Evolutionary conservation across 2,113 vertebrate genomes (phyloP).

Genomic region (Gallinago media): DNA sequence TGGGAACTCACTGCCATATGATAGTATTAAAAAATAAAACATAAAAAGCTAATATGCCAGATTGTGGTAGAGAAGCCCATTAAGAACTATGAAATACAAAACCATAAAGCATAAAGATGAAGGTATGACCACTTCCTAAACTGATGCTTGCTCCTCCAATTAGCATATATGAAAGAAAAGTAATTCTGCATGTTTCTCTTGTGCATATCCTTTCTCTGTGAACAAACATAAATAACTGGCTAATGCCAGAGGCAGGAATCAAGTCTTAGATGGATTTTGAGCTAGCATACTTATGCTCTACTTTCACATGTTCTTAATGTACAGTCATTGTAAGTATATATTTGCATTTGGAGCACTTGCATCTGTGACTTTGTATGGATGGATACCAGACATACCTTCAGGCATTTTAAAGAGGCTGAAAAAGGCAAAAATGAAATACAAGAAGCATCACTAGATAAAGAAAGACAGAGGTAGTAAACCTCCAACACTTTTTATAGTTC

Average conservation of each 20-base stretch:
- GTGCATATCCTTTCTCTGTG: not conserved
- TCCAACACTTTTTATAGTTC: not conserved
- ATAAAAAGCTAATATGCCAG: not conserved
- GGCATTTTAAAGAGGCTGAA: not conserved
- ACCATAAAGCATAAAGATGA: not conserved
- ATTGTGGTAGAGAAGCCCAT: not conserved
- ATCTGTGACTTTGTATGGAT: not conserved
- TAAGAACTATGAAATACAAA: conserved; percentile 14
- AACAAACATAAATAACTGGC: not conserved
- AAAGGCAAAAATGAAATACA: not conserved
- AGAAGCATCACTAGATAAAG: not conserved
- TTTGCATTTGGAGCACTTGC: not conserved
- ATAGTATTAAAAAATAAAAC: not conserved
- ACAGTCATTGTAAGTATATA: not conserved
- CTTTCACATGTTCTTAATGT: not conserved
- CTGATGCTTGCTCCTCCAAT: not conserved
- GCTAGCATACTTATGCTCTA: not conserved
- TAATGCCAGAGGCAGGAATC: not conserved
- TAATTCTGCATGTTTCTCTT: not conserved
- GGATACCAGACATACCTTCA: not conserved
- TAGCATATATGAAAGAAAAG: not conserved
- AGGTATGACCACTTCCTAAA: not conserved
- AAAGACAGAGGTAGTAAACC: not conserved
- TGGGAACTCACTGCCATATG: not conserved
- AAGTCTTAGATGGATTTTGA: not conserved